Conservation (phyloP, 1,140 invertebrate species). For the Rhizoglyphus robini region DNA sequence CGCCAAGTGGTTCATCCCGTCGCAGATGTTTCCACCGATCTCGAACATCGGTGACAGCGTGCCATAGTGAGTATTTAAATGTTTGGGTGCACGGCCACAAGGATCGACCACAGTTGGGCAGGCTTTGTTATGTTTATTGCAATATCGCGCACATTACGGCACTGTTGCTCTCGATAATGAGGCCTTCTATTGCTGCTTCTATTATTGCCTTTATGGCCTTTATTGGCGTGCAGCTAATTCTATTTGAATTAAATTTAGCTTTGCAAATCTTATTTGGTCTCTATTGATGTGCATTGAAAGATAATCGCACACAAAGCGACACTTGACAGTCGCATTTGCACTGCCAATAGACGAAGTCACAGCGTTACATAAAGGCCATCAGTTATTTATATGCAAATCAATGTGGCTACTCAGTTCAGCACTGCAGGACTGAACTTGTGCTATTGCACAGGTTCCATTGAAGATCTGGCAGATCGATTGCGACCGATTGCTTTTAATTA, state of each 20-base stretch:
- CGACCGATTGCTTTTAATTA: not conserved
- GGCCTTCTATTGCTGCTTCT: no score
- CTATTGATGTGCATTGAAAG: not conserved
- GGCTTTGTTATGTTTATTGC: not conserved
- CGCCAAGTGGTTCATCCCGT: not conserved
- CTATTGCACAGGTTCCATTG: no score
- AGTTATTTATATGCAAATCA: constrained; percentile 8
- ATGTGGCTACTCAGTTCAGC: not conserved
- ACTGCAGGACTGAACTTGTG: not conserved
- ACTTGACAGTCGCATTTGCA: not conserved
- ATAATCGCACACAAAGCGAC: no score
- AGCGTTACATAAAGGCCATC: not conserved
- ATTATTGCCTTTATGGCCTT: no score
- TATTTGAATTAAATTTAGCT: constrained; percentile 7
- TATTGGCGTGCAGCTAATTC: constrained; percentile 5
- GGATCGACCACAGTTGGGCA: not conserved
- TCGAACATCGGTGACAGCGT: not conserved
- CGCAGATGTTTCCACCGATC: no score
- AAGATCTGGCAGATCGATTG: no score
- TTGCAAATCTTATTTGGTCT: not conserved
- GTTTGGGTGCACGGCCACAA: not conserved
- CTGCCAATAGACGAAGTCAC: not conserved
- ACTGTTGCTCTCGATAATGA: not conserved
- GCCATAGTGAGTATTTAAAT: not conserved
- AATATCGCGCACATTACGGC: not conserved